These are phyloP conservation scores for Boloria euphrosyne DNA, from an alignment of 2,888 invertebrate genomes.

Conservation along the genomic window DNA sequence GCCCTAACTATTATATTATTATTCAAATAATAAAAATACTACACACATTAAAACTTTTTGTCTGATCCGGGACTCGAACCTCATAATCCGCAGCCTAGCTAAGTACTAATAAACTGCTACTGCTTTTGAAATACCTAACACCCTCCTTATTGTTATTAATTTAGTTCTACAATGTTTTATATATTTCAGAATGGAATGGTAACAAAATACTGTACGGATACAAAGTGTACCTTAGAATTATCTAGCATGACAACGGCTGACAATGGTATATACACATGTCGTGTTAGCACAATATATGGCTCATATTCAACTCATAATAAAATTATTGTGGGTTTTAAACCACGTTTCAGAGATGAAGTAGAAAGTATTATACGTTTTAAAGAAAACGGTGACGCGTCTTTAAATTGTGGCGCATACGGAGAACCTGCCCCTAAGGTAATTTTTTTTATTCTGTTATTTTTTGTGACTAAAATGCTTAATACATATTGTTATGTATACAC, in stretches of 20 bases:
- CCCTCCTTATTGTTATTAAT: background rate
- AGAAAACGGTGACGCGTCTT: slow-evolving; percentile 7
- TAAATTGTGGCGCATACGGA: slow-evolving; percentile 3
- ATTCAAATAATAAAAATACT: too few relatives aligned
- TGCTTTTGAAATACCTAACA: background rate
- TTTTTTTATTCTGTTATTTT: too few relatives aligned
- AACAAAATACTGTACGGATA: background rate
- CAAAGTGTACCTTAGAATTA: background rate
- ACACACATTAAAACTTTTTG: too few relatives aligned
- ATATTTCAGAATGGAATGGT: slow-evolving; percentile 10
- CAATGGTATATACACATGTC: slow-evolving; percentile 7
- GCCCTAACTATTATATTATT: too few relatives aligned
- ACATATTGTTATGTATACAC: too few relatives aligned
- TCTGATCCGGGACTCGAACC: too few relatives aligned
- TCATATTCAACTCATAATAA: background rate
- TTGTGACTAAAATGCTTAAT: too few relatives aligned
- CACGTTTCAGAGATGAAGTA: background rate
- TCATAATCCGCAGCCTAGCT: too few relatives aligned
- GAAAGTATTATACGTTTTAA: slow-evolving; percentile 1
- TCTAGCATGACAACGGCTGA: background rate
- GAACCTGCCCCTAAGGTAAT: slow-evolving; percentile 7
- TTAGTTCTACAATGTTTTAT: background rate
- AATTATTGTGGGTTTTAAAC: background rate
- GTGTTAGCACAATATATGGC: background rate
- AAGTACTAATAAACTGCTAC: too few relatives aligned